Evolutionary conservation across 2,113 vertebrate species (phyloP), one percentile per base, ranked within the genome.

Genomic region (Planiliza haematocheilus): DNA sequence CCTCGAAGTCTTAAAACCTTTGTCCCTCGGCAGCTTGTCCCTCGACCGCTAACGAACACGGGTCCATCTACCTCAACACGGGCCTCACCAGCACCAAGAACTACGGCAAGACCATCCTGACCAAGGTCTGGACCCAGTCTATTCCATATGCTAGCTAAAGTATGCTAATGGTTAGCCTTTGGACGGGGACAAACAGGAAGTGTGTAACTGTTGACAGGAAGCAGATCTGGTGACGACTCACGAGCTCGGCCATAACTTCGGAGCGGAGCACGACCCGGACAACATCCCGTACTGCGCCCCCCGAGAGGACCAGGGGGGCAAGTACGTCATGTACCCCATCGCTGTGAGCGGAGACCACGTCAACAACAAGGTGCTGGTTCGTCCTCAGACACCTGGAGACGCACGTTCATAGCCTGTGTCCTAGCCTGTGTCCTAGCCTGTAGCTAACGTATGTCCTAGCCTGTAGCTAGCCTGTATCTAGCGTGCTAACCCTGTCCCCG

Each of bases 91-190:
- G 97, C 92, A 99, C 97, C 51, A 97, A 96, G 91, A 99, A 99
- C 86, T 99, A 98, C 10, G 97, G 97, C n/a, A 99, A 99, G 91
- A 99, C 97, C 79, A 99, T 99, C 83, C 95, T 99, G 42, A 99
- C 98, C 9, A 99, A 99, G 95, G 97, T 97, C 24, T 30, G 24
- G 24, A 30, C 24, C 24, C 24, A 30, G 24, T 30, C 24, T 30
- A n/a, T n/a, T n/a, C n/a, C n/a, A n/a, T n/a, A n/a, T n/a, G n/a
- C n/a, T n/a, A n/a, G n/a, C n/a, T n/a, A n/a, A n/a, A n/a, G n/a
- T n/a, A n/a, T n/a, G n/a, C n/a, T n/a, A n/a, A n/a, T n/a, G n/a
- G n/a, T n/a, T n/a, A n/a, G n/a, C n/a, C n/a, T n/a, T n/a, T n/a
- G n/a, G n/a, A n/a, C n/a, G n/a, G n/a, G n/a, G n/a, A n/a, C n/a